Percentiles rank a stretch among this genome's conserved stretches.
These are phyloP conservation scores for Orchesella flavescens DNA, from an alignment of 2,888 invertebrate species.

Conservation along the genomic window DNA sequence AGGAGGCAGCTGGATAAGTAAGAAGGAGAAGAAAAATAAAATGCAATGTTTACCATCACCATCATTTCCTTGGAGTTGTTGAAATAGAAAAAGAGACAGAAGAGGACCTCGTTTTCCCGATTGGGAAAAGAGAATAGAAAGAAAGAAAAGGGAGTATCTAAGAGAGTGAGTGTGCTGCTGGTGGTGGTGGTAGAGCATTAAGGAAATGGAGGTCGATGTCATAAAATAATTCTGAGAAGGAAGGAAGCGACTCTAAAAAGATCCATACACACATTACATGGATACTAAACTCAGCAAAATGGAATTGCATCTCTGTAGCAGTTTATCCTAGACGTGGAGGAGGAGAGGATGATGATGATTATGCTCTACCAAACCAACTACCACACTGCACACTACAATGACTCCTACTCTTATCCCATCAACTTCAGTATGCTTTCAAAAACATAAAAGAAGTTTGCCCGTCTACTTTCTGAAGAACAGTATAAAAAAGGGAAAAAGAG, in stretches of 20 bases:
- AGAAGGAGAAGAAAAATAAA: conserved; percentile 24
- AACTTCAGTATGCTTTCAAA: background rate
- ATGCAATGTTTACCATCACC: conserved; percentile 21
- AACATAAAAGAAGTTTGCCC: background rate
- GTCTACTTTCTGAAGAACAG: background rate
- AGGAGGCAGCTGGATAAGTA: background rate
- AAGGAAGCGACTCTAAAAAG: conserved; percentile 30
- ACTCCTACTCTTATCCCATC: background rate
- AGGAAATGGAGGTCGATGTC: conserved; percentile 49
- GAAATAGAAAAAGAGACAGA: conserved; percentile 37
- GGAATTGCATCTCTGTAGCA: conserved; percentile 20
- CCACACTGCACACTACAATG: background rate
- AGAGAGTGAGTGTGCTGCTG: conserved; percentile 15
- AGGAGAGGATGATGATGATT: background rate
- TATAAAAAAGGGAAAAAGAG: conserved; percentile 19
- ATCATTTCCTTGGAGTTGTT: conserved; percentile 2
- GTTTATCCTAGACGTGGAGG: too few species aligned
- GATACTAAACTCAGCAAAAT: conserved; percentile 15
- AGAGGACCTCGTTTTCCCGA: conserved; percentile 14
- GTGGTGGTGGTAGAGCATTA: conserved; percentile 23
- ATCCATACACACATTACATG: conserved; percentile 12
- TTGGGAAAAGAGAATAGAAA: conserved; percentile 11
- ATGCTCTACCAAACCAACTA: too few species aligned
- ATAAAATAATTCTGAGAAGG: conserved; percentile 49
- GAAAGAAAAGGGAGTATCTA: too few species aligned